Evolutionary conservation across 2,797 vertebrate species (phyloP), one percentile per base, ranked within the genome.

Genomic region (Alca torda): DNA sequence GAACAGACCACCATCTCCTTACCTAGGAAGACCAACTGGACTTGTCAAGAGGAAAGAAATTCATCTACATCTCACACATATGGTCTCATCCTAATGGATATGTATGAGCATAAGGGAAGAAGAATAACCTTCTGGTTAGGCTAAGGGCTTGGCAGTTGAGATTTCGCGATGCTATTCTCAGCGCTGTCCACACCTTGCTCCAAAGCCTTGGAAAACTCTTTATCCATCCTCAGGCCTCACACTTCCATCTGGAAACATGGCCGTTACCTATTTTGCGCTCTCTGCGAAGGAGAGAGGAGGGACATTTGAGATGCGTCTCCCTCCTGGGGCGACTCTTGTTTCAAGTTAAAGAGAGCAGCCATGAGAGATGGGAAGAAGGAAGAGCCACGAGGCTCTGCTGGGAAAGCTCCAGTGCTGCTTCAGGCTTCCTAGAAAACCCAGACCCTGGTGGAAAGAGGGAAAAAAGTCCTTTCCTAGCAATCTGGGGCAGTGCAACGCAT

Each of bases 11-110:
- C 65, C 96, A 95, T 93, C 92, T 97, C 93, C 94, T 95, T 96
- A 96, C 95, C 94, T 96, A 97, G 84, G 88, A 95, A 85, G 96
- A 96, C 96, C 94, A 96, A 96, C 96, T 96, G 96, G 96, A 97
- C 96, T 97, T 97, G 96, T 96, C 95, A 96, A 95, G 90, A 93
- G 94, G 94, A 97, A 97, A 93, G 96, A 96, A 96, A 95, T 97
- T 93, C 94, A 94, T 96, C 96, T 96, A 94, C 96, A 96, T 97
- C 94, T 96, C 89, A 95, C 96, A 95, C 96, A 96, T 96, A 96
- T 96, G 94, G 96, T 97, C 95, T 90, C 94, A 95, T 95, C 93
- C 90, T 95, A 96, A 97, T 94, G 92, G 96, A 96, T 97, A 96
- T 97, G 96, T 95, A 96, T 96, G 96, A 97, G 96, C 96, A 96